A percentile compares a stretch with the other conserved stretches of the same genome.
These are phyloP conservation scores for Pristionchus japonicus DNA, from an alignment of 2,888 invertebrate species.

Conservation along the genomic window DNA sequence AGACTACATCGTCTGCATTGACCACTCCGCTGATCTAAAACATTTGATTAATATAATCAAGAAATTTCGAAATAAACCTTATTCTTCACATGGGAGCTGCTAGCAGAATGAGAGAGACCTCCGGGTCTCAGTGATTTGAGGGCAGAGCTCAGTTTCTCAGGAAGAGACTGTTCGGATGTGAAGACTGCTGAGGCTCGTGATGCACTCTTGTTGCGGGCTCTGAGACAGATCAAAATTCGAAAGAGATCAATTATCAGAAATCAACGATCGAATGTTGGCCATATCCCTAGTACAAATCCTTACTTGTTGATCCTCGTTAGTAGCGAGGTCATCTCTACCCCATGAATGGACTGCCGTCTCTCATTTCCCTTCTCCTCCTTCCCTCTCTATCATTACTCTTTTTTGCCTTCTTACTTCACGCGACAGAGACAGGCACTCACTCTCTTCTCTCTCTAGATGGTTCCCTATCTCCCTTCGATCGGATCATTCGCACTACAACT, in stretches of 20 bases:
- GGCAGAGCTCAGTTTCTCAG: constrained; percentile 61
- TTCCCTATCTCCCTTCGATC: constrained; percentile 4
- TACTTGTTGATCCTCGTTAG: constrained; percentile 26
- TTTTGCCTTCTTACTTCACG: constrained; percentile 26
- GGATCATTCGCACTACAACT: constrained; percentile 16
- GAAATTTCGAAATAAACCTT: constrained; percentile 1
- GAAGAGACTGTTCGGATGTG: constrained; percentile 53
- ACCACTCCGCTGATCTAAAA: constrained; percentile 51
- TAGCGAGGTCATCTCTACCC: constrained; percentile 36
- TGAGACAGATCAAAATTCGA: too few species aligned
- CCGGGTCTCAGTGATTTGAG: constrained; percentile 57
- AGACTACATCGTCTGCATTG: constrained; percentile 62
- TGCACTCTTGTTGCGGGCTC: constrained; percentile 32
- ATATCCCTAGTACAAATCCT: background rate
- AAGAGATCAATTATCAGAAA: background rate
- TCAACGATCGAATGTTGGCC: background rate
- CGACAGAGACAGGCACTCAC: constrained; percentile 18
- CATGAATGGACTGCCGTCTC: background rate
- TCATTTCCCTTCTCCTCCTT: background rate
- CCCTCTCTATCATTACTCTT: background rate
- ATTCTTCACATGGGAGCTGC: constrained; percentile 50
- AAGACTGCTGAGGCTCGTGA: constrained; percentile 47
- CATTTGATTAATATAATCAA: background rate
- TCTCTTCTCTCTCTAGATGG: background rate
- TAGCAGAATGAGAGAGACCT: constrained; percentile 56